Evolutionary conservation across 2,888 invertebrate species (phyloP).

Genomic region (Ctenicera cuprea): DNA sequence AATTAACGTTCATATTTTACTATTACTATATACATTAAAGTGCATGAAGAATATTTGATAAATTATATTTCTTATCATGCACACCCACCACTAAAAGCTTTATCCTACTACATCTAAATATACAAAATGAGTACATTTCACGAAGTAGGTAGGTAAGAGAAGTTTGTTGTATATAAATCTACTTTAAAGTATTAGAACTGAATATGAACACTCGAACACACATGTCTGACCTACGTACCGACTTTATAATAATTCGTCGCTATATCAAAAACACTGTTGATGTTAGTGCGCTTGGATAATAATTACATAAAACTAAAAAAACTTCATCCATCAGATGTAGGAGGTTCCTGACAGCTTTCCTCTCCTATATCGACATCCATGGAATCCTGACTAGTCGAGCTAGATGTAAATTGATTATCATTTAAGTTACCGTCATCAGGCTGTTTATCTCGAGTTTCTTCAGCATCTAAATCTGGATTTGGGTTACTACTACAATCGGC

Average conservation of each 20-base stretch:
- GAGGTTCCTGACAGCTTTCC: conserved; percentile 46
- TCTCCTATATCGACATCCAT: conserved; percentile 46
- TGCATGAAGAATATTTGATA: too few species aligned
- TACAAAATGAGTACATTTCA: conserved; percentile 19
- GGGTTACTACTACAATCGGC: conserved; percentile 70
- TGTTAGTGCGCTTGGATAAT: conserved; percentile 20
- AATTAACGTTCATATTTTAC: too few species aligned
- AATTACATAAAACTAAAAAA: conserved; percentile 50
- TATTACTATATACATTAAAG: too few species aligned
- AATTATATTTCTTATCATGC: too few species aligned
- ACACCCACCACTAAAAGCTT: too few species aligned
- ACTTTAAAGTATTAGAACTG: neutral
- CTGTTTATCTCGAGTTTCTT: conserved; percentile 44
- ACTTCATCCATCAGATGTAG: conserved; percentile 28
- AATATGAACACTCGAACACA: conserved; percentile 21
- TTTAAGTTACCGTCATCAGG: neutral
- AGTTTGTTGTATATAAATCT: conserved; percentile 21
- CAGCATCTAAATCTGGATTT: conserved; percentile 54
- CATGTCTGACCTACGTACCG: neutral
- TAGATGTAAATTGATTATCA: conserved; percentile 26
- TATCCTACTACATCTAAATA: conserved; percentile 8
- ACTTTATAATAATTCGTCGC: conserved; percentile 48
- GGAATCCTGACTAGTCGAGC: conserved; percentile 35
- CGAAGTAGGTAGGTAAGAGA: neutral
- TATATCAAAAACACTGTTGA: conserved; percentile 51